A percentile compares a stretch with the other conserved stretches of the same genome.
Evolutionary conservation across 2,113 vertebrate genomes (phyloP).

Genomic region (Phoenicopterus ruber): DNA sequence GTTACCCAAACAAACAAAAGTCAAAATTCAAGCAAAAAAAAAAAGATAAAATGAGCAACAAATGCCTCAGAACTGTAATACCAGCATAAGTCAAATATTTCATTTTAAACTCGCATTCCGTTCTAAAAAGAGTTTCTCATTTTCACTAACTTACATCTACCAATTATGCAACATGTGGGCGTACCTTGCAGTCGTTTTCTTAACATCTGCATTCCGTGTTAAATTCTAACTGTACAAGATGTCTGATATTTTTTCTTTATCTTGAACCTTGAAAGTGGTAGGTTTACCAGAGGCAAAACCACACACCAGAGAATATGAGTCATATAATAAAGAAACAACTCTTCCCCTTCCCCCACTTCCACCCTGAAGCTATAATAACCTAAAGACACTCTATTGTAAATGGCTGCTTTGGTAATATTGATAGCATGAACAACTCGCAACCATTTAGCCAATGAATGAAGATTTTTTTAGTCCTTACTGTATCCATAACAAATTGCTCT

Average conservation of each 20-base stretch:
- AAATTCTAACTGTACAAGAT: slow-evolving; percentile 50
- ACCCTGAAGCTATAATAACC: slow-evolving; percentile 15
- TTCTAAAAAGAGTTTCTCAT: neutral
- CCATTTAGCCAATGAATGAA: slow-evolving; percentile 13
- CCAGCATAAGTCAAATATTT: neutral
- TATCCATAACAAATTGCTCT: slow-evolving; percentile 6
- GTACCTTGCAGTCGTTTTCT: slow-evolving; percentile 8
- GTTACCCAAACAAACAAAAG: neutral
- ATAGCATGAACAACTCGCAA: neutral
- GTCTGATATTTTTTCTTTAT: slow-evolving; percentile 41
- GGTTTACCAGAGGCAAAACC: slow-evolving; percentile 64
- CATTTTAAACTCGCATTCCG: neutral
- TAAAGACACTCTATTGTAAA: slow-evolving; percentile 34
- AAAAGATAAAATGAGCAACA: neutral
- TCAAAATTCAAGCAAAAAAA: neutral
- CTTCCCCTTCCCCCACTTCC: slow-evolving; percentile 2
- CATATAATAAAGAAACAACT: slow-evolving; percentile 27
- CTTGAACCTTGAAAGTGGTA: slow-evolving; percentile 50
- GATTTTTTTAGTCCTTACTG: neutral
- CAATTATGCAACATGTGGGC: neutral
- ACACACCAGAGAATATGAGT: slow-evolving; percentile 57
- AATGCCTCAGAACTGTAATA: neutral
- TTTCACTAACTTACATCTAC: neutral
- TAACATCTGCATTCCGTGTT: slow-evolving; percentile 61
- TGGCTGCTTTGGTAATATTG: neutral